These are phyloP conservation scores for Drusus annulatus DNA, from an alignment of 1,140 invertebrate species.

Conservation along the genomic window DNA sequence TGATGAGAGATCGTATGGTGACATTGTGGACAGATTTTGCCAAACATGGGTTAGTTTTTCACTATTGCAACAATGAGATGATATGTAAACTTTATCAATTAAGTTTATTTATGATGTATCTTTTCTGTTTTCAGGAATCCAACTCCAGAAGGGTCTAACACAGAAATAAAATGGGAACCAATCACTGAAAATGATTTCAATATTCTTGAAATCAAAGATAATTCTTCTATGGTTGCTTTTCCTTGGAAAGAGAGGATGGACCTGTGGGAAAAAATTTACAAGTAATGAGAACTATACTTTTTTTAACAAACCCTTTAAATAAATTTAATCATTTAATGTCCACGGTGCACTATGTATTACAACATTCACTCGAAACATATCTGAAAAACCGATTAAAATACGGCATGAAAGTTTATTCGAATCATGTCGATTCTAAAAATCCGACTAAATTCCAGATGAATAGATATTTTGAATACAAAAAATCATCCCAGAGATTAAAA, in stretches of 20 bases:
- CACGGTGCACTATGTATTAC: too few species aligned
- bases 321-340: too few species aligned
- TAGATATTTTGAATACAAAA: too few species aligned
- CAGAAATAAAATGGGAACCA: not conserved
- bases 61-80: not conserved
- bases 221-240: slow-evolving; percentile 3
- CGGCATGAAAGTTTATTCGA: too few species aligned
- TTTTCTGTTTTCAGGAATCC: slow-evolving; percentile 31
- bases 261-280: slow-evolving; percentile 25
- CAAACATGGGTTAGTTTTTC: slow-evolving; percentile 65
- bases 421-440: too few species aligned
- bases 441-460: too few species aligned
- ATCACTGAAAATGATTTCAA: slow-evolving; percentile 15
- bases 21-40: slow-evolving; percentile 71
- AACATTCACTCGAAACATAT: too few species aligned
- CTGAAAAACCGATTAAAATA: too few species aligned
- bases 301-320: too few species aligned
- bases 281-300: not conserved
- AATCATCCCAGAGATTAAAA: too few species aligned
- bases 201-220: slow-evolving; percentile 22
- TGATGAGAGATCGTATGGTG: slow-evolving; percentile 64
- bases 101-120: not conserved
- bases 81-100: not conserved
- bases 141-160: not conserved
- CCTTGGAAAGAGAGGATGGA: slow-evolving; percentile 32